Conservation (phyloP, 1,140 invertebrate species). For the Atta colombica region DNA sequence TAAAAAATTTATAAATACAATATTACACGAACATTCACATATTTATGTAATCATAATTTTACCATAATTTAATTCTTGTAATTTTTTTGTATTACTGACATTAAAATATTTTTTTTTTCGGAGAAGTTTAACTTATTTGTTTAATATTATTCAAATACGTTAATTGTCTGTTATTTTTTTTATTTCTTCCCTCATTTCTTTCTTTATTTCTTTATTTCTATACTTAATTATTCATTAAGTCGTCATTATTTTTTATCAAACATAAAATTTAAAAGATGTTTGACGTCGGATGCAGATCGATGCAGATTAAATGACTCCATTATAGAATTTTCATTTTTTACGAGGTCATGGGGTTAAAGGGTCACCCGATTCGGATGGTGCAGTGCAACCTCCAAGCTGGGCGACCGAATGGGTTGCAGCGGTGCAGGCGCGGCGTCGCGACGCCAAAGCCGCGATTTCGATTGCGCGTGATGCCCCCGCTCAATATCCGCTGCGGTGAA, state of each 20-base stretch:
- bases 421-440: slow-evolving; percentile 71
- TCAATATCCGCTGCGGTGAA: slow-evolving; percentile 74
- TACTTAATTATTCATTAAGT: background rate
- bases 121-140: background rate
- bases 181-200: background rate
- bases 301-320: background rate
- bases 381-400: background rate
- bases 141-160: background rate
- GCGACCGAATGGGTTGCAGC: slow-evolving; percentile 48
- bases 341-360: slow-evolving; percentile 4
- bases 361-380: background rate
- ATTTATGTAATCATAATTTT: slow-evolving; percentile 4
- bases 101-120: background rate
- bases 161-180: background rate
- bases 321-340: background rate
- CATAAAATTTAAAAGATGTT: background rate
- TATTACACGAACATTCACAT: background rate
- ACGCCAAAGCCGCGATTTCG: slow-evolving; percentile 55
- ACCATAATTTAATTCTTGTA: background rate
- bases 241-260: background rate
- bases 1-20: background rate
- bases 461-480: slow-evolving; percentile 62
- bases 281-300: background rate
- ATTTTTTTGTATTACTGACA: background rate
- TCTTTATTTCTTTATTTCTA: background rate